Evolutionary conservation across 2,888 invertebrate species (phyloP), one percentile per base, ranked within the genome.

Genomic region (Mayetiola destructor): DNA sequence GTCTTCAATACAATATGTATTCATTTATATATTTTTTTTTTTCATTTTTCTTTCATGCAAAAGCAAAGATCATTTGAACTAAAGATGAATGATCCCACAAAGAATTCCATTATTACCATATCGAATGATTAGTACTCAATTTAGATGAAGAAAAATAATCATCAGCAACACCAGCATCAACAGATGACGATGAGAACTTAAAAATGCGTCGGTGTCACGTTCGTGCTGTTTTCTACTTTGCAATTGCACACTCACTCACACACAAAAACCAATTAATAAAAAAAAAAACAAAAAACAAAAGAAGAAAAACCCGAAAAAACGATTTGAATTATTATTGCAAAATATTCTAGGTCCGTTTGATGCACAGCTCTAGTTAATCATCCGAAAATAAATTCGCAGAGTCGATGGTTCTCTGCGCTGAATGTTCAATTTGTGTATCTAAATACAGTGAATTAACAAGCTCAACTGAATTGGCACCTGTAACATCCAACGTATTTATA

Each of bases 141-240:
- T n/a, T n/a, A n/a, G n/a, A 27, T 27, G 14, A 48, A 16, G 23
- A 48, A 27, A 16, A n/a, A 27, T 42, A 18, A 2, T n/a, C n/a
- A 48, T 27, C 27, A 27, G 27, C 14, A 21, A 4, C 14, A 37
- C 4, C 23, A 8, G 48, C 27, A 27, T 9, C 48, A 48, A 23
- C 23, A 27, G 5, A 48, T 27, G 2, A 48, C 23, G 4, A 48
- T 16, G 27, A 42, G 3, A 16, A 48, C 27, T 48, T 48, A 48
- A 14, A 40, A n/a, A 48, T 48, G 48, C 48, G 48, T 48, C 27
- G 48, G 48, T 27, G 48, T 48, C 48, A 48, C 48, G 23, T 40
- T 40, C 9, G 10, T 21, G 40, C 20, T 40, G 40, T 21, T 48
- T 16, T 27, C 27, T 48, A n/a, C 16, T 27, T 27, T 48, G 48